Evolutionary conservation across 2,888 invertebrate species (phyloP).

Genomic region (Drosophila neutralis): DNA sequence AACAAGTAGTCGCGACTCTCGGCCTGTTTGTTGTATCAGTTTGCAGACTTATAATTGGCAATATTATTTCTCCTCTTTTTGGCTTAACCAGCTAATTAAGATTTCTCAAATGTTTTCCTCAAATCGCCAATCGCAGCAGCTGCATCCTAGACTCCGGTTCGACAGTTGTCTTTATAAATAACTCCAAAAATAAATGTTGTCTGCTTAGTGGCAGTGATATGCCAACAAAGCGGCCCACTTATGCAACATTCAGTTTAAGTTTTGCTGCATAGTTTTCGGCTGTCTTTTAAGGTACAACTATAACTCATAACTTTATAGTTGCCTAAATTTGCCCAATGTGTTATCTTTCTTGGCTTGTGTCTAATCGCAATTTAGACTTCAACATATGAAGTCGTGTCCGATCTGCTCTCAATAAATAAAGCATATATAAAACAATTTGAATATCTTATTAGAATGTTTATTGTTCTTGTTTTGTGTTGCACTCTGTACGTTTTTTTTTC

Average conservation of each 20-base stretch:
- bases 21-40: slow-evolving; percentile 60
- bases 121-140: slow-evolving; percentile 13
- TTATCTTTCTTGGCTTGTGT: not conserved
- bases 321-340: not conserved
- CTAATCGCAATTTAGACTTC: not conserved
- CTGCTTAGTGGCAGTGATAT: slow-evolving; percentile 40
- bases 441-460: slow-evolving; percentile 25
- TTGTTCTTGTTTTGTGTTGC: slow-evolving; percentile 33
- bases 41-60: slow-evolving; percentile 68
- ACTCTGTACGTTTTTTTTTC: slow-evolving; percentile 18
- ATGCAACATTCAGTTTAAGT: not conserved
- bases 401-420: not conserved
- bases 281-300: not conserved
- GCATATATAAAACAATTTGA: not conserved
- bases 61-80: slow-evolving; percentile 73
- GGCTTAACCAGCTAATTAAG: slow-evolving; percentile 70
- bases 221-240: slow-evolving; percentile 9
- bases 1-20: slow-evolving; percentile 34
- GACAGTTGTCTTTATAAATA: slow-evolving; percentile 14
- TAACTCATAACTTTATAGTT: not conserved
- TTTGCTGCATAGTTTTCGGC: slow-evolving; percentile 49
- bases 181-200: slow-evolving; percentile 5
- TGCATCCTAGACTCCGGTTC: slow-evolving; percentile 3
- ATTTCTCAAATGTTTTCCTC: slow-evolving; percentile 60
- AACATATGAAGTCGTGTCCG: not conserved